Conservation (phyloP, 2,797 vertebrate genomes). For the Ceyx erithaca region DNA sequence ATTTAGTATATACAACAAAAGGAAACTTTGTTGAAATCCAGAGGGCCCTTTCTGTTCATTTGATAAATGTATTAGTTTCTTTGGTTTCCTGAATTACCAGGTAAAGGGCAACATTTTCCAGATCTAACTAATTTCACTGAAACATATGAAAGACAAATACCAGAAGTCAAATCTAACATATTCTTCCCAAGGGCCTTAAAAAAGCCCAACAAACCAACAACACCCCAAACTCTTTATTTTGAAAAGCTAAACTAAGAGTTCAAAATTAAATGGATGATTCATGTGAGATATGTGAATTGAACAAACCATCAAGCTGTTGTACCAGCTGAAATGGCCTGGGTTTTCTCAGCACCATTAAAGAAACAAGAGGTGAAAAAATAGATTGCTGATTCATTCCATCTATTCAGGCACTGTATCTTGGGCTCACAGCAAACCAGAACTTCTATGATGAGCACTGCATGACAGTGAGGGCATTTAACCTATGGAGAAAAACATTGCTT, state of each 20-base stretch:
- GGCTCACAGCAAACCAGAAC: background rate
- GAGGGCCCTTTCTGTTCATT: conserved; percentile 63
- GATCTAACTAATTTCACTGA: conserved; percentile 75
- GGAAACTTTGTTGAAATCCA: conserved; percentile 66
- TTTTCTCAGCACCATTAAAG: conserved; percentile 51
- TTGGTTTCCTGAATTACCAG: conserved; percentile 78
- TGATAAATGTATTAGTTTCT: conserved; percentile 78
- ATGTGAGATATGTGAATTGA: conserved; percentile 47
- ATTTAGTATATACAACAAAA: conserved; percentile 43
- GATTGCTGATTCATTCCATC: background rate
- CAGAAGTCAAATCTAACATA: conserved; percentile 75
- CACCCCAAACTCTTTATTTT: conserved; percentile 60
- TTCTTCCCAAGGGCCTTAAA: conserved; percentile 71
- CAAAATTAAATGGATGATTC: conserved; percentile 73
- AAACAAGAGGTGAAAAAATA: background rate
- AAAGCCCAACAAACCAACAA: background rate
- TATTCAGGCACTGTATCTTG: rapidly evolving
- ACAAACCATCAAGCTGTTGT: conserved; percentile 35
- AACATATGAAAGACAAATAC: conserved; percentile 78
- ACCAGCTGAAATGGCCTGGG: conserved; percentile 42
- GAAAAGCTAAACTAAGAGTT: conserved; percentile 62
- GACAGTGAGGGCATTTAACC: background rate
- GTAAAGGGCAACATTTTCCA: conserved; percentile 78
- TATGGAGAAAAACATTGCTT: background rate
- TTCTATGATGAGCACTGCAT: background rate